These are phyloP conservation scores for Symphodus melops DNA, from an alignment of 2,113 vertebrate genomes.

Conservation along the genomic window DNA sequence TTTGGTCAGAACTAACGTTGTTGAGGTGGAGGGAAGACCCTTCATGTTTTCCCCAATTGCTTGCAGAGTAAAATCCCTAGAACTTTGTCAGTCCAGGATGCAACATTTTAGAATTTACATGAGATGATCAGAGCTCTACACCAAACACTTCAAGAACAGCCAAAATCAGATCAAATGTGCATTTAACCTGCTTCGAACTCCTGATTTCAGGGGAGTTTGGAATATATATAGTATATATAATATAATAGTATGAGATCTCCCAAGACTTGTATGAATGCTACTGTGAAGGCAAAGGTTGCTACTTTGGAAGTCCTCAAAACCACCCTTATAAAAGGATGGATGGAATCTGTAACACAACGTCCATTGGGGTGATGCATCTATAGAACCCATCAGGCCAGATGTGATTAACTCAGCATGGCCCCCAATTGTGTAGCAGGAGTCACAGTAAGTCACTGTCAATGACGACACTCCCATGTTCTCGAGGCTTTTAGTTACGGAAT, in stretches of 20 bases:
- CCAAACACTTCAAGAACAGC: not conserved
- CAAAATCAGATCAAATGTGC: not conserved
- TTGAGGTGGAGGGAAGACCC: not conserved
- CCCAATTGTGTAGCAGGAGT: too few species aligned
- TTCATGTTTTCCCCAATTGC: too few species aligned
- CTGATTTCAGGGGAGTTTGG: too few species aligned
- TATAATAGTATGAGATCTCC: too few species aligned
- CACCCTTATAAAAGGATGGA: too few species aligned
- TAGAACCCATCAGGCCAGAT: too few species aligned
- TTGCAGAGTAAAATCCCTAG: not conserved
- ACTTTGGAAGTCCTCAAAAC: not conserved
- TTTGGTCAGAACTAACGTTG: not conserved
- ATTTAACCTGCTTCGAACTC: not conserved
- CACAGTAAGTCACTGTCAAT: too few species aligned
- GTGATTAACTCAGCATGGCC: too few species aligned
- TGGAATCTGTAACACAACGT: not conserved
- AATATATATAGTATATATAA: too few species aligned
- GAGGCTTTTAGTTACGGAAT: too few species aligned
- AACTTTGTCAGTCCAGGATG: not conserved
- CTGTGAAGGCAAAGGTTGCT: not conserved
- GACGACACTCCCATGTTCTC: too few species aligned
- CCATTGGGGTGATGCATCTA: too few species aligned
- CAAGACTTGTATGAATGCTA: not conserved
- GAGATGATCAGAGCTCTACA: not conserved
- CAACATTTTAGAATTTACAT: not conserved